Percentiles rank a stretch among this genome's conserved stretches.
Evolutionary conservation across 2,797 vertebrate genomes (phyloP).

Genomic region (Bovichtus variegatus): DNA sequence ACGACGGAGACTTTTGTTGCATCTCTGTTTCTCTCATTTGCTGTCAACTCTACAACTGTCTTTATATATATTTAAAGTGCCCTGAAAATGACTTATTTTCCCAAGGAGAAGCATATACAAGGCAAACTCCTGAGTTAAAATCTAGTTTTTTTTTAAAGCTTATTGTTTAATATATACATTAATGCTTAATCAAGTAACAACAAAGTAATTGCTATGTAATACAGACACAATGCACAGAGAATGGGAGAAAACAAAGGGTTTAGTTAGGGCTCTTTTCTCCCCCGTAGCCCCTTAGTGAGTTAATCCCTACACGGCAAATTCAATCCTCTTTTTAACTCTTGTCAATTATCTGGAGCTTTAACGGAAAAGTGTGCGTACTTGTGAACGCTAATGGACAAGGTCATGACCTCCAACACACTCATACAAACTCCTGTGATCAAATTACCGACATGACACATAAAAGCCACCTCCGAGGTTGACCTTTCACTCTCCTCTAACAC

Average conservation of each 20-base stretch:
- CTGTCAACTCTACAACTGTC: neutral
- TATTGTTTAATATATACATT: neutral
- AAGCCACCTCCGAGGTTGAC: slow-evolving; percentile 42
- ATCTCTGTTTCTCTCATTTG: neutral
- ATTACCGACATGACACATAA: slow-evolving; percentile 38
- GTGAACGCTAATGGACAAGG: slow-evolving; percentile 17
- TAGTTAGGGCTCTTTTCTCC: neutral
- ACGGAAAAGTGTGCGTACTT: neutral
- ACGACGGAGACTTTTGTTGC: neutral
- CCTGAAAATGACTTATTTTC: neutral
- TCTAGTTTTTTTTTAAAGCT: neutral
- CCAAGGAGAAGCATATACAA: neutral
- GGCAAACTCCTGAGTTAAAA: neutral
- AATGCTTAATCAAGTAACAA: neutral
- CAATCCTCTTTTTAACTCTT: slow-evolving; percentile 7
- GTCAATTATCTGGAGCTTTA: slow-evolving; percentile 17
- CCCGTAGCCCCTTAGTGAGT: neutral
- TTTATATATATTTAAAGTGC: neutral
- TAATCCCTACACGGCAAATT: neutral
- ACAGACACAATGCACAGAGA: neutral
- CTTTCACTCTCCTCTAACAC: slow-evolving; percentile 33
- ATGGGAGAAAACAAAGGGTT: neutral
- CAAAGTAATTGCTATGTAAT: neutral
- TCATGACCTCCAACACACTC: slow-evolving; percentile 36
- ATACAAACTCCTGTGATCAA: slow-evolving; percentile 48